Percentiles rank a stretch among this genome's conserved stretches.
Conservation (phyloP, 2,797 vertebrate species). For the Lates japonicus region DNA sequence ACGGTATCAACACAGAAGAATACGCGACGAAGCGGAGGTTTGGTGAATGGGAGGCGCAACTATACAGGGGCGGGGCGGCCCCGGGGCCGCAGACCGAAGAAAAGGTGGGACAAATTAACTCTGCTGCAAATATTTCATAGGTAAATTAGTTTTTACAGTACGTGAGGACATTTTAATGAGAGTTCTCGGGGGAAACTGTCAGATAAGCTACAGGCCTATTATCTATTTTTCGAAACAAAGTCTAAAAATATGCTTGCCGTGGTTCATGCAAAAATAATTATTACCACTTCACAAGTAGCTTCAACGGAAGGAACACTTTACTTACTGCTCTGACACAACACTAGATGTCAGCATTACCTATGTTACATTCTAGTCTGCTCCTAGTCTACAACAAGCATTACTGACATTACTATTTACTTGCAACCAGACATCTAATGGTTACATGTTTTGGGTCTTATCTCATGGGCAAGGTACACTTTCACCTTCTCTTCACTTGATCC, state of each 20-base stretch:
- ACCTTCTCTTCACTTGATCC: background rate
- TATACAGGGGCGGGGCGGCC: background rate
- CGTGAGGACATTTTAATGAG: background rate
- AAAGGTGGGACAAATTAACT: background rate
- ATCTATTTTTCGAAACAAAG: background rate
- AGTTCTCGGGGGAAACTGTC: no score
- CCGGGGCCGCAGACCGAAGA: background rate
- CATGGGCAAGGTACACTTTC: no score
- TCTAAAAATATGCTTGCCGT: background rate
- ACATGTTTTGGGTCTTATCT: background rate
- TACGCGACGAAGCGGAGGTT: background rate
- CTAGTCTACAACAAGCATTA: background rate
- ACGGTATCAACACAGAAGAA: slow-evolving; percentile 34
- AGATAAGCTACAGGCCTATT: background rate
- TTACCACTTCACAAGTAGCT: background rate
- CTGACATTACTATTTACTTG: no score
- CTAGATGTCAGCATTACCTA: slow-evolving; percentile 53
- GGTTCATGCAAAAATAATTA: background rate
- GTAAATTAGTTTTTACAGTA: background rate
- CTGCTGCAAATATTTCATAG: background rate
- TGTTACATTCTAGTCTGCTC: background rate
- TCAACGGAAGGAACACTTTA: background rate
- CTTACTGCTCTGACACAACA: slow-evolving; percentile 25
- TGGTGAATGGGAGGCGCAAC: slow-evolving; percentile 50
- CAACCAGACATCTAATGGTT: background rate